Evolutionary conservation across 2,888 invertebrate genomes (phyloP), one percentile per base, ranked within the genome.

Genomic region (Rhogogaster chlorosoma): DNA sequence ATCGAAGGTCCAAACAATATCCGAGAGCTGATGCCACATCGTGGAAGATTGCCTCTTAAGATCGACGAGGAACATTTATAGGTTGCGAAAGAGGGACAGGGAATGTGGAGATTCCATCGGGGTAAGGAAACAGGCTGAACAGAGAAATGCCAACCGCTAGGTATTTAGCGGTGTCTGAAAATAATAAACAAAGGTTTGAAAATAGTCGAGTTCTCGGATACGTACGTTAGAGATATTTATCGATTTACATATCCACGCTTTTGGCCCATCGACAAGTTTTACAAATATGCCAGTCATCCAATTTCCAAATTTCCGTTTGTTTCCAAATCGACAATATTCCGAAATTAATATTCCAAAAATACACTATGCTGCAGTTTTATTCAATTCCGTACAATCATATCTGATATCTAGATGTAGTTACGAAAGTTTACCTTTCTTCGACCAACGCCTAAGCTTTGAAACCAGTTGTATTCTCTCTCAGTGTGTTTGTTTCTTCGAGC

Each of bases 281-380:
- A 80, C 80, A 80, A 80, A 80, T 61, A 80, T 80, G 80, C 49
- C 78, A 80, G 10, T 80, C 78, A 80, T 36, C 61, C 22, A 49
- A 36, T 80, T 36, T 12, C 29, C 32, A 26, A 77, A 77, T 53
- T 53, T 53, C 9, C 53, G 26, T 32, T n/a, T 29, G n/a, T 77
- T 53, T 53, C 77, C 12, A 73, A n/a, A 4, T 42, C 42, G 10
- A 73, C 10, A 2, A 42, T 42, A 73, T 73, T 71, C 71, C 22
- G 5, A 15, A 12, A 29, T 18, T 3, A 1, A 67, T 67, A 26
- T 7, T 67, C 29, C 67, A 6, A 67, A 32, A 67, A 32, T 32
- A 67, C 61, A 32, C 15, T 67, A 6, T 15, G 32, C 18, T 67
- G 67, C 67, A 67, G 67, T 67, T 32, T 12, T 12, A 67, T 61